These are phyloP conservation scores for Pollenia angustigena DNA, from an alignment of 2,888 invertebrate genomes.

Conservation along the genomic window DNA sequence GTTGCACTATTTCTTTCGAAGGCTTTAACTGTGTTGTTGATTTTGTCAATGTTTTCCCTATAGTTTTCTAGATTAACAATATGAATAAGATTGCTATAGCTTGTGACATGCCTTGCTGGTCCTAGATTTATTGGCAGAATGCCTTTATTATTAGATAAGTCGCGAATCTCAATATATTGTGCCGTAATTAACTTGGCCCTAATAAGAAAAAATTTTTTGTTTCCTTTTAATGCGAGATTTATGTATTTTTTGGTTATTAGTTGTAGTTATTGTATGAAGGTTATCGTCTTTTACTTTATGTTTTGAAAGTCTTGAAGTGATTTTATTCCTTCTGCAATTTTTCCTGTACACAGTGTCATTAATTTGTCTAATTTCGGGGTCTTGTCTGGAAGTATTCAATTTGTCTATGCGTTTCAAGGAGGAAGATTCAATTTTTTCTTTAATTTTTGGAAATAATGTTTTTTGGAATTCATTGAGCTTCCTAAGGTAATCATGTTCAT, in stretches of 20 bases:
- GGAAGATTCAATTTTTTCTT: not conserved
- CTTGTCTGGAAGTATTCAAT: conserved; percentile 11
- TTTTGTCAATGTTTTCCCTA: conserved; percentile 15
- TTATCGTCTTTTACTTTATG: not conserved
- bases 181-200: not conserved
- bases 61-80: conserved; percentile 4
- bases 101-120: not conserved
- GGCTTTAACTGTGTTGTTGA: conserved; percentile 3
- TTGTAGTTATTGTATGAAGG: conserved; percentile 11
- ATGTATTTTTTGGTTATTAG: conserved; percentile 19
- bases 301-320: too few species aligned
- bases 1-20: conserved; percentile 13
- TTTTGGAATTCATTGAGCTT: conserved; percentile 48
- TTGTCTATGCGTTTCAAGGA: conserved; percentile 5
- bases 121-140: conserved; percentile 4
- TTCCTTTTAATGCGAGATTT: conserved; percentile 21
- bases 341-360: conserved; percentile 8
- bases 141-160: conserved; percentile 11
- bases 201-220: conserved; percentile 8
- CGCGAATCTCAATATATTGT: conserved; percentile 13
- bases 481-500: conserved; percentile 51
- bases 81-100: not conserved
- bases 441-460: conserved; percentile 25
- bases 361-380: not conserved
- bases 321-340: not conserved